Conservation (phyloP, 1,140 invertebrate species). For the Homalodisca vitripennis region DNA sequence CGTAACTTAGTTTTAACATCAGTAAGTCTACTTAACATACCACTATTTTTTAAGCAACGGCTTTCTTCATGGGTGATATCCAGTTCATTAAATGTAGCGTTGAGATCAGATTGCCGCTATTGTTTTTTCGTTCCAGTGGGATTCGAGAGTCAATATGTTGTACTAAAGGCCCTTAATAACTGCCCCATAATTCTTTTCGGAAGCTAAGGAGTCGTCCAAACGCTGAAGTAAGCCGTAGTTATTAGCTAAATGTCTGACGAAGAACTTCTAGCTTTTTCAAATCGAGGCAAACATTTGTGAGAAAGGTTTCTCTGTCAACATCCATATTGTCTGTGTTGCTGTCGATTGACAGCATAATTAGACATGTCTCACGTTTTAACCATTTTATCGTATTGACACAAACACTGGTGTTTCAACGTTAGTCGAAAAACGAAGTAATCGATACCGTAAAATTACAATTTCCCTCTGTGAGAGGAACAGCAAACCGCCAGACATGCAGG, state of each 20-base stretch:
- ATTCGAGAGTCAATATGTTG: background rate
- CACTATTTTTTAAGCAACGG: background rate
- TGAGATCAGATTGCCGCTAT: background rate
- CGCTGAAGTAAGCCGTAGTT: background rate
- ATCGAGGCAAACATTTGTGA: background rate
- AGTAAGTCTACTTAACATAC: background rate
- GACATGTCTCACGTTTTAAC: background rate
- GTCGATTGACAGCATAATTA: background rate
- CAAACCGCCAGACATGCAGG: background rate
- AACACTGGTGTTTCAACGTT: background rate
- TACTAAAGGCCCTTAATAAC: background rate
- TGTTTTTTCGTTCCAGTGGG: background rate
- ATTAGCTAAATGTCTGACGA: background rate
- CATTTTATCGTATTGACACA: background rate
- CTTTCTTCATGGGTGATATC: background rate
- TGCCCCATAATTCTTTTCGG: background rate
- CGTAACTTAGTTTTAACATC: background rate
- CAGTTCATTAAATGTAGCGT: background rate
- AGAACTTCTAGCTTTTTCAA: background rate
- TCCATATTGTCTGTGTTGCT: background rate
- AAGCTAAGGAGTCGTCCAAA: background rate
- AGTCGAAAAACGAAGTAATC: background rate
- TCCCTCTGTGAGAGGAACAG: background rate
- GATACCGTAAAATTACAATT: background rate
- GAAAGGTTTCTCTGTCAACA: background rate